phyloP scores from a whole-genome alignment of 92 coral and sea anemone genomes.

The Porites evermanni region DNA sequence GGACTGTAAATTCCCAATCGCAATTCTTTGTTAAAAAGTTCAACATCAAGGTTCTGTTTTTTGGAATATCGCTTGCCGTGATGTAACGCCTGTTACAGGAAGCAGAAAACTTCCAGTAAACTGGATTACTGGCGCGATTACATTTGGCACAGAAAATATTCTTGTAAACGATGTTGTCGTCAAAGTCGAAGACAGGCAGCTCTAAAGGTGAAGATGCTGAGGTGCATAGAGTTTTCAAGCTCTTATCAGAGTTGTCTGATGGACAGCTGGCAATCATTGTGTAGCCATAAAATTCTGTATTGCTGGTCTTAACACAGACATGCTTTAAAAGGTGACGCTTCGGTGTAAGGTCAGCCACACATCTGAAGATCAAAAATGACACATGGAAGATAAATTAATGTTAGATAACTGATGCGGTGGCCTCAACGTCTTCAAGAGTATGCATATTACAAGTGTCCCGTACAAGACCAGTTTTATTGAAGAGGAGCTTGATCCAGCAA shows the following conservation, averaged over 20 bases:
- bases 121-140: background rate
- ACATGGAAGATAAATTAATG: no score
- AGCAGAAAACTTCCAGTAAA: conserved; percentile 29
- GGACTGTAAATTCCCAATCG: background rate
- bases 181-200: conserved; percentile 31
- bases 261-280: conserved; percentile 28
- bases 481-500: no score
- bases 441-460: no score
- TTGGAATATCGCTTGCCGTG: background rate
- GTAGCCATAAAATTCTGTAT: background rate
- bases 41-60: conserved; percentile 12
- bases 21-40: background rate
- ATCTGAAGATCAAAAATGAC: background rate
- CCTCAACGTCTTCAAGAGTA: no score
- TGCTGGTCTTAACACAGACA: background rate
- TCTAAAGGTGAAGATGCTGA: background rate
- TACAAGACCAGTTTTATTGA: no score
- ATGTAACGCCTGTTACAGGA: background rate
- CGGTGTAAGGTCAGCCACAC: background rate
- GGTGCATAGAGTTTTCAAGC: conserved; percentile 3
- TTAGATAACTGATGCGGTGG: no score
- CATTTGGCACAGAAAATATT: conserved; percentile 36
- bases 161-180: background rate
- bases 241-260: background rate
- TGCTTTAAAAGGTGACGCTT: background rate